phyloP scores from a whole-genome alignment of 2,888 invertebrate genomes.

The Pandemis heparana region DNA sequence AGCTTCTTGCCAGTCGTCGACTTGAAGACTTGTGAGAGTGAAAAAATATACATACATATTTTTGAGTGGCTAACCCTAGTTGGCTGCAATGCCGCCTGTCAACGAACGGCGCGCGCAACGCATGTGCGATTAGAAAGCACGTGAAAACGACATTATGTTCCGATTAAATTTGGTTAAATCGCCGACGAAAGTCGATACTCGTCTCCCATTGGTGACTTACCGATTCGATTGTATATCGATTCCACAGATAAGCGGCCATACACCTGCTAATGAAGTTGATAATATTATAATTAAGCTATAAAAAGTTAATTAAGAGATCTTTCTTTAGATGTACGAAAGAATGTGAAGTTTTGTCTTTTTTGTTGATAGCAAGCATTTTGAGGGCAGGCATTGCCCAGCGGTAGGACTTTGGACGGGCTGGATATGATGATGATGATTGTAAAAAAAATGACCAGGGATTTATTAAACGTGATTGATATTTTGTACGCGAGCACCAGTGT shows the following conservation, averaged over 20 bases:
- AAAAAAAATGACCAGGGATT: no score
- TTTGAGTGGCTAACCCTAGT: background rate
- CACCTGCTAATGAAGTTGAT: background rate
- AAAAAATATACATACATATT: no score
- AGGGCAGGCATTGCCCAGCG: no score
- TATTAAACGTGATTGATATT: background rate
- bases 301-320: constrained; percentile 14
- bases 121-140: constrained; percentile 57
- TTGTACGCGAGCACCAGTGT: background rate
- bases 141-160: constrained; percentile 57
- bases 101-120: constrained; percentile 24
- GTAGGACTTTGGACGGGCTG: no score
- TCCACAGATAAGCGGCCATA: constrained; percentile 12
- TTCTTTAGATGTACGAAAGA: constrained; percentile 3
- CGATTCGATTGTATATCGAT: constrained; percentile 15
- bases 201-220: constrained; percentile 29
- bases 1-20: no score
- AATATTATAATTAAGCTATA: constrained; percentile 14
- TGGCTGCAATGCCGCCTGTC: constrained; percentile 10
- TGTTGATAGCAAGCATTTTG: background rate
- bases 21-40: no score
- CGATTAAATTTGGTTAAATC: constrained; percentile 60
- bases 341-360: background rate
- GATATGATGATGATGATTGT: no score
- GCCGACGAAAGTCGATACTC: constrained; percentile 52